Conservation (phyloP, 1,140 invertebrate species). For the Scaptomyza pallida region DNA sequence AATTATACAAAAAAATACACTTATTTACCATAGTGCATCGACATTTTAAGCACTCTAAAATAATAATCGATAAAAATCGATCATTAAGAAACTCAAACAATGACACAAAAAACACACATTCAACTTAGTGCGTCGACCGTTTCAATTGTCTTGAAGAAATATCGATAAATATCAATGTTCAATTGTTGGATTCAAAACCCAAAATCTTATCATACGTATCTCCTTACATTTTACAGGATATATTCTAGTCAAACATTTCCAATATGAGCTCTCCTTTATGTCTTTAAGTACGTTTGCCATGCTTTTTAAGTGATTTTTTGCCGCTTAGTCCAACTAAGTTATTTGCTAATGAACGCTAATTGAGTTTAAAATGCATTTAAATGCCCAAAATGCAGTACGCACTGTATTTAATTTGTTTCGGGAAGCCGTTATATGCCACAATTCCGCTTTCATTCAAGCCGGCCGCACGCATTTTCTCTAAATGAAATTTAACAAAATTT, state of each 20-base stretch:
- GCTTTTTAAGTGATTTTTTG: constrained; percentile 66
- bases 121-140: no score
- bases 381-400: constrained; percentile 60
- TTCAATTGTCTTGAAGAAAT: no score
- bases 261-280: neutral
- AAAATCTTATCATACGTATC: no score
- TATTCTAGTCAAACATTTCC: neutral
- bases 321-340: constrained; percentile 50
- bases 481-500: constrained; percentile 78
- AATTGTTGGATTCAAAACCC: no score
- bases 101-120: no score
- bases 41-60: no score
- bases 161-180: no score
- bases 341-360: constrained; percentile 79
- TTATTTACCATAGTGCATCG: no score
- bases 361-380: constrained; percentile 77
- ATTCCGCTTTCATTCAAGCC: constrained; percentile 15
- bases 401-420: constrained; percentile 21
- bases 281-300: constrained; percentile 29
- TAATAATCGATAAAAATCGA: no score
- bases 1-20: no score
- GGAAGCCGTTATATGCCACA: constrained; percentile 9
- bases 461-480: constrained; percentile 62
- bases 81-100: no score
- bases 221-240: neutral